These are phyloP conservation scores for Pedionomus torquatus DNA, from an alignment of 2,113 vertebrate genomes.

Conservation along the genomic window DNA sequence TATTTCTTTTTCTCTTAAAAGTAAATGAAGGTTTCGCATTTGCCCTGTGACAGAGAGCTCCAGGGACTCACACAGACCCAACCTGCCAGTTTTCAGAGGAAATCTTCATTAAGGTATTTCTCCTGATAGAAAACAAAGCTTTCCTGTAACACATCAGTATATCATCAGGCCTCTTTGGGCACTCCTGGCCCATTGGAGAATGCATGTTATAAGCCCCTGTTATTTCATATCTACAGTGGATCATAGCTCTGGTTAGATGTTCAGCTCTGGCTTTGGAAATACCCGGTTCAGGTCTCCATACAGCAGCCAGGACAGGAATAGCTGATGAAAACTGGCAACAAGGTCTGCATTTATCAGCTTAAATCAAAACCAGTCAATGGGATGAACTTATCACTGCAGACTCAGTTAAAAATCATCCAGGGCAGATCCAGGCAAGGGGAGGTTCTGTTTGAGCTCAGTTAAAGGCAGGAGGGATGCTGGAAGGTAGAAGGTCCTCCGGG, in stretches of 20 bases:
- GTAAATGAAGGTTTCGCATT: background rate
- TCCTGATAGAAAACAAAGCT: background rate
- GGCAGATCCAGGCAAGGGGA: background rate
- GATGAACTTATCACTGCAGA: background rate
- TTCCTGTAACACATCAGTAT: background rate
- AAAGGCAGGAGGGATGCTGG: background rate
- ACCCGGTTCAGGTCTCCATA: background rate
- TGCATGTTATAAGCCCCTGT: background rate
- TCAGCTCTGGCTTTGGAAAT: background rate
- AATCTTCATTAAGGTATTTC: background rate
- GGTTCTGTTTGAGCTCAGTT: rapidly evolving
- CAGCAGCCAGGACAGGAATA: background rate
- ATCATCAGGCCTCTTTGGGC: background rate
- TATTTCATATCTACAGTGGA: background rate
- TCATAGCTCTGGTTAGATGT: background rate
- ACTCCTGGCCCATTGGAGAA: background rate
- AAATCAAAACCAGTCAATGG: background rate
- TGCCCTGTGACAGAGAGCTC: background rate
- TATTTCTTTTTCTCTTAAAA: background rate
- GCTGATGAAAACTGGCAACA: background rate
- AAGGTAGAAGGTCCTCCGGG: background rate
- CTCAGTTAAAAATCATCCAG: background rate
- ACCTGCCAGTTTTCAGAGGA: background rate
- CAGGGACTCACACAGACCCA: background rate
- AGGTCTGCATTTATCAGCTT: background rate